Conservation (phyloP, 2,113 vertebrate genomes). For the Aptenodytes patagonicus region DNA sequence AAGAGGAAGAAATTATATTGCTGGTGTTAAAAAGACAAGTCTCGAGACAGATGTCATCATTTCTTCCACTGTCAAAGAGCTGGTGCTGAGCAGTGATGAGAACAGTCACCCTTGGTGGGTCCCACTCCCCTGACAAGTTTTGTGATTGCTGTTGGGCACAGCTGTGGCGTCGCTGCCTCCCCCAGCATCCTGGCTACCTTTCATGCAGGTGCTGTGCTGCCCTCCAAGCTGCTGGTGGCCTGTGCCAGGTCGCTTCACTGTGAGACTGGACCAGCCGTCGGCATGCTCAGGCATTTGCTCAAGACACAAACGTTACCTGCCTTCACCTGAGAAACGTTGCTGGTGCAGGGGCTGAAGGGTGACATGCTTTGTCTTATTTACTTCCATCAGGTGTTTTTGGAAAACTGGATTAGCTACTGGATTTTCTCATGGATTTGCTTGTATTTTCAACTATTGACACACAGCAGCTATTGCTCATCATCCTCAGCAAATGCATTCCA, state of each 20-base stretch:
- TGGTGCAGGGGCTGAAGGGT: neutral
- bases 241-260: neutral
- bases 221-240: neutral
- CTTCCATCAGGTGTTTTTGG: neutral
- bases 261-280: neutral
- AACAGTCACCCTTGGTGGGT: neutral
- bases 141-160: neutral
- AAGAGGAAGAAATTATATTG: neutral
- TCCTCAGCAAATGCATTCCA: neutral
- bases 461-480: neutral
- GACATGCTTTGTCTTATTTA: neutral
- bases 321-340: neutral
- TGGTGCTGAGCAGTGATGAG: neutral
- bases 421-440: neutral
- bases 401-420: neutral
- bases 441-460: neutral
- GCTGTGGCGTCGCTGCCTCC: neutral
- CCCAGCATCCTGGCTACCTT: neutral
- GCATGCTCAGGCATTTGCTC: neutral
- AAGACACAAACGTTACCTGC: neutral
- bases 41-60: neutral
- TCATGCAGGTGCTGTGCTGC: neutral
- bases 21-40: neutral
- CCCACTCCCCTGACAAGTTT: neutral
- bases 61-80: neutral